Evolutionary conservation across 2,113 vertebrate genomes (phyloP).

Genomic region (Syngnathus floridae): DNA sequence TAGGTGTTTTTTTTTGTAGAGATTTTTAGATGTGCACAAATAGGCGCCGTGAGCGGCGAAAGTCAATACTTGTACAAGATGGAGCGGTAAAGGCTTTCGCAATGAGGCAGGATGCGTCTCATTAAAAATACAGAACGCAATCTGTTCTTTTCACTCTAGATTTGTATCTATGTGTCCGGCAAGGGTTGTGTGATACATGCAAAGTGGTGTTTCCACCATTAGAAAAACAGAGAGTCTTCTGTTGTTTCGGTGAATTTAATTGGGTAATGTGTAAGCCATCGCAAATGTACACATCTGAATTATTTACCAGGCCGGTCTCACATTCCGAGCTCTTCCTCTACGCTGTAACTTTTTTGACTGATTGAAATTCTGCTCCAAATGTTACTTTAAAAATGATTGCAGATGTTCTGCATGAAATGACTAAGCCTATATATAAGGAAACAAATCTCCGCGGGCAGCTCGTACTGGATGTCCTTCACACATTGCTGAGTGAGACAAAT

Average conservation of each 20-base stretch:
- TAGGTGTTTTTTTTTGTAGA: neutral
- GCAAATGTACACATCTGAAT: neutral
- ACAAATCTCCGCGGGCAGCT: slow-evolving; percentile 4
- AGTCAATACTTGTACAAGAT: slow-evolving; percentile 20
- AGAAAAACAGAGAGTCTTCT: neutral
- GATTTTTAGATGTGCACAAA: slow-evolving; percentile 11
- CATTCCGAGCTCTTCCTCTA: neutral
- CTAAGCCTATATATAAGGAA: slow-evolving; percentile 3
- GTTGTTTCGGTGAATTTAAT: neutral
- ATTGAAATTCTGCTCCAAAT: slow-evolving; percentile 7
- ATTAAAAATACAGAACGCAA: slow-evolving; percentile 14
- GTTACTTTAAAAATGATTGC: neutral
- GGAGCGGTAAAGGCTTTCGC: slow-evolving; percentile 3
- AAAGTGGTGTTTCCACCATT: slow-evolving; percentile 1
- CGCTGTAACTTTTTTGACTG: slow-evolving; percentile 2
- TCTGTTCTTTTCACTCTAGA: neutral
- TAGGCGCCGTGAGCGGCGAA: slow-evolving; percentile 8
- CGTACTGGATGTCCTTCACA: slow-evolving; percentile 4
- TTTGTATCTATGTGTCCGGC: slow-evolving; percentile 5
- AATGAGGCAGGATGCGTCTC: slow-evolving; percentile 7
- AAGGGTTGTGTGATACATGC: neutral
- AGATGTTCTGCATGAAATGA: slow-evolving; percentile 10
- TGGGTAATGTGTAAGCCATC: neutral
- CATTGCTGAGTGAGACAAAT: slow-evolving; percentile 8
- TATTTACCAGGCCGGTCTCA: neutral